Evolutionary conservation across 92 coral and sea anemone genomes (phyloP), one percentile per base, ranked within the genome.

Genomic region (Pocillopora grandis): DNA sequence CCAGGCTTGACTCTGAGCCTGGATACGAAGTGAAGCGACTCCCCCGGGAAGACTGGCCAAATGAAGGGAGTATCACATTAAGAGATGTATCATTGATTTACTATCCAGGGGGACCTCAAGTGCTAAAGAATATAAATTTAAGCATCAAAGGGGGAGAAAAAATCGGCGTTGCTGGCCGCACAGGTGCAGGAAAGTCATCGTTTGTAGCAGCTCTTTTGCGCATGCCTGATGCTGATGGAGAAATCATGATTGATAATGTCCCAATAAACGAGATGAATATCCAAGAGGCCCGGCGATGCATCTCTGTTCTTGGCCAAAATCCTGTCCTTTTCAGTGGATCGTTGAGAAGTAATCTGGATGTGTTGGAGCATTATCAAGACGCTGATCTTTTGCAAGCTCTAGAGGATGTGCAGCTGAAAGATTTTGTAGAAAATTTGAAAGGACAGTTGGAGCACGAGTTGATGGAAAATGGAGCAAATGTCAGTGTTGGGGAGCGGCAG

Each of bases 311-410:
- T 3, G 37, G 76, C 42, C 76, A 71, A 71, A 18, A 23, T 71
- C 58, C 76, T 13, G 76, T 71, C 35, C 17, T 71, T 12, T 71
- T 71, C 76, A 71, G 76, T 42, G 76, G 76, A 71, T 71, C 76
- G 14, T 56, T 71, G 20, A 71, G 76, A 36, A 16, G n/a, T 10
- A 71, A 71, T 71, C 76, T 71, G 18, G 76, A 71, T 71, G 57
- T 42, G 1, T 36, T 71, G 57, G 16, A 71, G 1, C 59, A 71
- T 17, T 42, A 3, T 42, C 52, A 42, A 42, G 52, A 42, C 8
- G 52, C 52, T 7, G 52, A 42, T 7, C 52, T 42, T 3, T 42
- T 3, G 52, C 52, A 7, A 3, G 52, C 8, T 42, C 20, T 23
- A 19, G 42, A 27, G 11, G 74, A 69, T 21, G 76, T 71, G 58